phyloP scores from a whole-genome alignment of 2,888 invertebrate species.

The Eristalinus aeneus region DNA sequence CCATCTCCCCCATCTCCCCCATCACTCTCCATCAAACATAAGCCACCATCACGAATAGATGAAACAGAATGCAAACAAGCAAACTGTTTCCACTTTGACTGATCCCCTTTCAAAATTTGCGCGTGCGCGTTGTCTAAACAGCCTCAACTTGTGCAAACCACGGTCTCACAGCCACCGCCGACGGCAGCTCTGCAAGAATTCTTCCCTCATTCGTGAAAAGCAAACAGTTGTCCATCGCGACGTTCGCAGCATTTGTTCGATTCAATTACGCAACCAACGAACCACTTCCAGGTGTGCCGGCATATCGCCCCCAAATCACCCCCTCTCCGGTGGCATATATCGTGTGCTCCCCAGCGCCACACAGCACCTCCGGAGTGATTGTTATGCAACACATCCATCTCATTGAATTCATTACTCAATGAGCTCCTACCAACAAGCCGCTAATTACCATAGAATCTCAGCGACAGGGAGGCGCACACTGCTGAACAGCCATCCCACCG shows the following conservation, averaged over 20 bases:
- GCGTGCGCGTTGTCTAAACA: background rate
- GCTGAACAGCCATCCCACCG: background rate
- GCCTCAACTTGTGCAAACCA: background rate
- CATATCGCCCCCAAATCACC: background rate
- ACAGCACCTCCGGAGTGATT: conserved; percentile 1
- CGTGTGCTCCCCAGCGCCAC: background rate
- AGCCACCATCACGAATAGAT: too few relatives aligned
- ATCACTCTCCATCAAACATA: background rate
- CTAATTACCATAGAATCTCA: conserved; percentile 41
- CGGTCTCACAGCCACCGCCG: background rate
- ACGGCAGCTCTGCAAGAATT: background rate
- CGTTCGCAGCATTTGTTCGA: background rate
- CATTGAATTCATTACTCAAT: conserved; percentile 54
- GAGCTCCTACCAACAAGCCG: conserved; percentile 40
- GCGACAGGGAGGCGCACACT: conserved; percentile 28
- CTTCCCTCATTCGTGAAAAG: background rate
- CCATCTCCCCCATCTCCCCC: background rate
- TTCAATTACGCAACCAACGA: background rate
- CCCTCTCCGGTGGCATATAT: background rate
- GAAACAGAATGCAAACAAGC: too few relatives aligned
- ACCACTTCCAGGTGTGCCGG: background rate
- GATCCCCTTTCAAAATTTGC: background rate
- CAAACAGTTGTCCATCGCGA: background rate
- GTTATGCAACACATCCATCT: conserved; percentile 44
- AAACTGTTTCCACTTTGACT: background rate